phyloP scores from a whole-genome alignment of 2,888 invertebrate species.

The Subacronicta megacephala region DNA sequence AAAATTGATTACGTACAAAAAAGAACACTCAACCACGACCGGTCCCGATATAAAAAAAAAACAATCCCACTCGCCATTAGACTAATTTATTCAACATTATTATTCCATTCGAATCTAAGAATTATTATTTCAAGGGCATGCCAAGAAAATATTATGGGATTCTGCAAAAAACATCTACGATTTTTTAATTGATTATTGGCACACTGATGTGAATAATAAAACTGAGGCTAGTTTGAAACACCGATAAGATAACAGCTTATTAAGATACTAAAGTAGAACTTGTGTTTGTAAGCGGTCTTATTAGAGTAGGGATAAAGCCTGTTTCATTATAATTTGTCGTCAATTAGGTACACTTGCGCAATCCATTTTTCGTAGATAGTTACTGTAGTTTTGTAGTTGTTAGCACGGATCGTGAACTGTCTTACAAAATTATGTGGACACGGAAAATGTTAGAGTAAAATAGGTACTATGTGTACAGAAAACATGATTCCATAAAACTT shows the following conservation, averaged over 20 bases:
- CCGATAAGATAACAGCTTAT: constrained; percentile 14
- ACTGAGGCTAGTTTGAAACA: constrained; percentile 37
- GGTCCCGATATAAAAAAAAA: constrained; percentile 73
- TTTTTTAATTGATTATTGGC: constrained; percentile 67
- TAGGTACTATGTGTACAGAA: too few species aligned
- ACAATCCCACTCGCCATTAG: constrained; percentile 75
- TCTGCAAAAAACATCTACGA: constrained; percentile 60
- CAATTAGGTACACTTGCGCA: too few species aligned
- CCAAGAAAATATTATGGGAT: constrained; percentile 52
- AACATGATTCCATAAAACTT: too few species aligned
- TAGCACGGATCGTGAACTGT: too few species aligned
- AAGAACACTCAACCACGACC: constrained; percentile 66
- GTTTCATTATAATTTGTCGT: too few species aligned
- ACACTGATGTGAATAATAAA: constrained; percentile 59
- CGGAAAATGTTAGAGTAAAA: too few species aligned
- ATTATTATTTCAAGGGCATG: constrained; percentile 64
- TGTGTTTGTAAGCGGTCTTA: neutral
- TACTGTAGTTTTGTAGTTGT: too few species aligned
- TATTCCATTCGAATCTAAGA: constrained; percentile 73
- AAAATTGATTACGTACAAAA: constrained; percentile 83
- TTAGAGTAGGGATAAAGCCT: too few species aligned
- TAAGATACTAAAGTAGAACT: neutral
- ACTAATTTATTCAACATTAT: constrained; percentile 83
- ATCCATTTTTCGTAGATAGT: too few species aligned
- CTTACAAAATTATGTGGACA: too few species aligned